These are phyloP conservation scores for Struthio camelus DNA, from an alignment of 2,113 vertebrate genomes.

Conservation along the genomic window DNA sequence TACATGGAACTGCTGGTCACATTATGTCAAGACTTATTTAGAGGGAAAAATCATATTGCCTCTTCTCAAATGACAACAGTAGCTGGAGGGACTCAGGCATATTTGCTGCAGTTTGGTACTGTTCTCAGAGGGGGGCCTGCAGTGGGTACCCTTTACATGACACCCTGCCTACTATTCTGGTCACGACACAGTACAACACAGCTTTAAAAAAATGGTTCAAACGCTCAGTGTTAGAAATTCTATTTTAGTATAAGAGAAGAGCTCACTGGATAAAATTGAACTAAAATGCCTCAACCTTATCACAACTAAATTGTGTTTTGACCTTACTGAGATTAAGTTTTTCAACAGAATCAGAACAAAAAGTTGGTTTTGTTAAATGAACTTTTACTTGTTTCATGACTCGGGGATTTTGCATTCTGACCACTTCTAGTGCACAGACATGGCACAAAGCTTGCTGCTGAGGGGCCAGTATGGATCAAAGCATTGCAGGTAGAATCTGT, in stretches of 20 bases:
- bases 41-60: background rate
- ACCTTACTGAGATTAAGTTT: background rate
- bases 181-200: background rate
- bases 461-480: background rate
- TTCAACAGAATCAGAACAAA: background rate
- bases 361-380: background rate
- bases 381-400: background rate
- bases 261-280: background rate
- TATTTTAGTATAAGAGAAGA: background rate
- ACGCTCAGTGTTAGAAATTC: background rate
- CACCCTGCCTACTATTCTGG: constrained; percentile 50
- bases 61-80: constrained; percentile 36
- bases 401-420: background rate
- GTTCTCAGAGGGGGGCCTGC: constrained; percentile 13
- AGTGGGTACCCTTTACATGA: constrained; percentile 49
- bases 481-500: background rate
- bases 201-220: constrained; percentile 39
- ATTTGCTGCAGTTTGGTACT: constrained; percentile 22
- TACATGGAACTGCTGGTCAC: background rate
- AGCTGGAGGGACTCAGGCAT: constrained; percentile 35
- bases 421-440: background rate
- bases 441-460: background rate
- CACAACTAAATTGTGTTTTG: background rate
- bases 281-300: background rate
- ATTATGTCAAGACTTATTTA: constrained; percentile 54